Evolutionary conservation across 30 jellyfish, hydroid and myxozoan species (phyloP), one percentile per base, ranked within the genome.

Genomic region (Rhopilema esculentum): DNA sequence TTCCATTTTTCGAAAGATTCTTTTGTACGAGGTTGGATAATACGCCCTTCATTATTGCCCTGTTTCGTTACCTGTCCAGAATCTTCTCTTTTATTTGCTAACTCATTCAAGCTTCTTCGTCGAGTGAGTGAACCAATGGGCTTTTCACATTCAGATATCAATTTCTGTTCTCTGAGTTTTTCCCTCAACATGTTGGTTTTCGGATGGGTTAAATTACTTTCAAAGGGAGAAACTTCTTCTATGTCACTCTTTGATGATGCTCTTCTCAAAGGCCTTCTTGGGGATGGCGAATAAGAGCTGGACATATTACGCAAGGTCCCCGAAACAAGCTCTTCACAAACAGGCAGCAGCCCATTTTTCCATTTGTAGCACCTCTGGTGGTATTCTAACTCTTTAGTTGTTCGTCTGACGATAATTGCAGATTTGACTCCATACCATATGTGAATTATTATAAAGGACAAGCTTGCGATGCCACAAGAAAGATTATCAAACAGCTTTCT

Each of bases 301-400:
- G 91, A 82, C 61, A 40, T 9, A 48, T 32, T 75, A 23, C 71
- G 84, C 15, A 67, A 27, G 18, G 92, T 62, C 12, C 78, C 84
- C 1, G 94, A 74, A 8, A 85, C 94, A 51, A 75, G 88, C 51
- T 74, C 80, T 26, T 85, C 84, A 30, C 94, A 85, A 18, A 80
- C 72, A 15, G 94, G 88, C 20, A 85, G 79, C 70, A 85, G 53
- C 27, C 94, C 94, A 49, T 85, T 85, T 68, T 57, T 85, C 94
- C 94, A 85, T 28, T 75, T 75, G 51, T 85, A 85, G 78, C 94
- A 72, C 76, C 88, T 73, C 80, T 75, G 88, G 75, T 85, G 85
- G 65, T 75, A 66, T 24, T 69, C 84, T 50, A 85, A 69, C 0
- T 63, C 84, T 15, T 63, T 66, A 25, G 50, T 53, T n/a, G 65